These are phyloP conservation scores for Cacatua alba DNA, from an alignment of 2,113 vertebrate genomes.

Conservation along the genomic window DNA sequence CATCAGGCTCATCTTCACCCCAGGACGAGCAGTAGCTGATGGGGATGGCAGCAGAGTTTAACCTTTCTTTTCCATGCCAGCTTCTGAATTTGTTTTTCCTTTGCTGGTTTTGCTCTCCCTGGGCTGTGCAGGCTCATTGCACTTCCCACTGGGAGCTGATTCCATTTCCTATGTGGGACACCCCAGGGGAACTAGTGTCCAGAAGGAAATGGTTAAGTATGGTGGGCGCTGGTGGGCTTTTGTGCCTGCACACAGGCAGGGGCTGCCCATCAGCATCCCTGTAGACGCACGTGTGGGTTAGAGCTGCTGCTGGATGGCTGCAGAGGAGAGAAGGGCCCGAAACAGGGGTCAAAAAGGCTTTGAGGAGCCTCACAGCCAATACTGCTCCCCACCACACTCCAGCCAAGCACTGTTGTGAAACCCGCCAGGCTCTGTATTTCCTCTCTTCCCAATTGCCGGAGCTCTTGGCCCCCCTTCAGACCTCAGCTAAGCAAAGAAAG, in stretches of 20 bases:
- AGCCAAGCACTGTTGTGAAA: neutral
- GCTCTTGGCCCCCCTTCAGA: neutral
- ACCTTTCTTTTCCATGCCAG: no score
- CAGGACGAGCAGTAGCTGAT: no score
- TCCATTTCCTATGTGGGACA: neutral
- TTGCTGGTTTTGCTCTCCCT: no score
- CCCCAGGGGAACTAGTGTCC: rapidly evolving
- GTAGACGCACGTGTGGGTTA: neutral
- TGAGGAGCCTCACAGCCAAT: neutral
- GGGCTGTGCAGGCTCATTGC: neutral
- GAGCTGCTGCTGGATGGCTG: neutral
- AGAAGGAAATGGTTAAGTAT: neutral
- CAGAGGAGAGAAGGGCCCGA: neutral
- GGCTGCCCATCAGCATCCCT: neutral
- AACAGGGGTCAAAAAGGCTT: neutral
- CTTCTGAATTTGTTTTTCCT: no score
- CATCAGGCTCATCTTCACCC: no score
- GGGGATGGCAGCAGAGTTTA: no score
- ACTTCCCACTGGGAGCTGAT: neutral
- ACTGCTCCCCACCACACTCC: neutral
- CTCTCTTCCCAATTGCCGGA: neutral
- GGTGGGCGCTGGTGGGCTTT: neutral
- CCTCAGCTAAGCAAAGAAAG: neutral
- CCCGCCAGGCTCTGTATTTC: neutral
- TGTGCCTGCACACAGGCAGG: neutral